phyloP scores from a whole-genome alignment of 1,140 invertebrate species.

The Pseudomyrmex flavicornis region DNA sequence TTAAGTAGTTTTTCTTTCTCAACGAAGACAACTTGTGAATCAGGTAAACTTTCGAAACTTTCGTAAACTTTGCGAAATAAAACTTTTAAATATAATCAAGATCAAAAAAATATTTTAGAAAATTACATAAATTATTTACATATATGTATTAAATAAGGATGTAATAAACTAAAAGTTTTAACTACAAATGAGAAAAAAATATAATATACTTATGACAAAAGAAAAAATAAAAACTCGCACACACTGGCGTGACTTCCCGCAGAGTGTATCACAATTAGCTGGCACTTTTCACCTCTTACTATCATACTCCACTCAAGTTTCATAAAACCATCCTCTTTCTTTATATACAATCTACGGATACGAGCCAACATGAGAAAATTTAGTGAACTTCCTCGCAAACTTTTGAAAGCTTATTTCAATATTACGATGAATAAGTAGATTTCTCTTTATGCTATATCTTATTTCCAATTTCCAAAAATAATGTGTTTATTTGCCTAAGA shows the following conservation, averaged over 20 bases:
- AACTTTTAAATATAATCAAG: too few relatives aligned
- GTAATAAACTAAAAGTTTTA: slow-evolving; percentile 40
- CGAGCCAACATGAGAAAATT: slow-evolving; percentile 42
- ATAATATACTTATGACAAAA: slow-evolving; percentile 13
- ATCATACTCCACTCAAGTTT: slow-evolving; percentile 45
- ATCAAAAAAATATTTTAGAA: slow-evolving; percentile 29
- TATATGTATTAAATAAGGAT: not conserved
- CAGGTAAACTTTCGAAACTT: too few relatives aligned
- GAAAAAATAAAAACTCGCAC: slow-evolving; percentile 18
- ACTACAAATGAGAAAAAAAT: slow-evolving; percentile 23
- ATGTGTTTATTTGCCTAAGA: not conserved
- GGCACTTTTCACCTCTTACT: slow-evolving; percentile 64
- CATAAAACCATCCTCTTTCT: slow-evolving; percentile 63
- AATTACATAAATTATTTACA: not conserved
- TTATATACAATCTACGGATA: slow-evolving; percentile 62
- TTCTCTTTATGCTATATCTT: slow-evolving; percentile 6
- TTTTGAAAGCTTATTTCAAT: slow-evolving; percentile 77
- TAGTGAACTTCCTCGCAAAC: slow-evolving; percentile 63
- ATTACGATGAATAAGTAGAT: slow-evolving; percentile 72
- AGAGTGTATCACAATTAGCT: slow-evolving; percentile 84
- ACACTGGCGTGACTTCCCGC: slow-evolving; percentile 73
- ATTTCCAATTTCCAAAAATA: slow-evolving; percentile 24
- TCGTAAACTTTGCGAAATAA: not conserved
- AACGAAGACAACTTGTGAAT: slow-evolving; percentile 49
- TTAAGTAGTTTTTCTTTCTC: slow-evolving; percentile 5